phyloP scores from a whole-genome alignment of 2,113 vertebrate species.

The Sander lucioperca region DNA sequence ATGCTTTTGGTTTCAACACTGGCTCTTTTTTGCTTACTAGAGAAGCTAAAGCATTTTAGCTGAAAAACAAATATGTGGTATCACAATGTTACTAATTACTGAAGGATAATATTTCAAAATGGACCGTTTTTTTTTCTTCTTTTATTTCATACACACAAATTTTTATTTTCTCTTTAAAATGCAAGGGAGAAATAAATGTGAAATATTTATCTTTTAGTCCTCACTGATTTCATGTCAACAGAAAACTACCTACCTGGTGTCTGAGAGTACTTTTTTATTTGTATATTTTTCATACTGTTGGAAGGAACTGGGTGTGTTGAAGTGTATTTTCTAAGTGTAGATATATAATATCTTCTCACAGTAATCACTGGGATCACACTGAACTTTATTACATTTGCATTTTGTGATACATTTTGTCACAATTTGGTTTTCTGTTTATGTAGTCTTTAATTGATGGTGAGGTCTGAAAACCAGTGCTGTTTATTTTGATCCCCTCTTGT shows the following conservation, averaged over 20 bases:
- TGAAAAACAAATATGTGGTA: slow-evolving; percentile 61
- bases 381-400: slow-evolving; percentile 64
- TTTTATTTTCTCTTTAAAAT: slow-evolving; percentile 69
- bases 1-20: slow-evolving; percentile 83
- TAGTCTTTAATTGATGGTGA: slow-evolving; percentile 53
- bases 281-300: slow-evolving; percentile 84
- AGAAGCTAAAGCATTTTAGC: slow-evolving; percentile 68
- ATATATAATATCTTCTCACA: slow-evolving; percentile 76
- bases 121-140: slow-evolving; percentile 42
- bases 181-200: slow-evolving; percentile 79
- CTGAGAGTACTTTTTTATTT: slow-evolving; percentile 83
- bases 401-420: slow-evolving; percentile 9
- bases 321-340: slow-evolving; percentile 79
- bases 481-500: slow-evolving; percentile 42
- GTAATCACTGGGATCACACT: slow-evolving; percentile 73
- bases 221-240: slow-evolving; percentile 84
- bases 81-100: slow-evolving; percentile 79
- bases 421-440: slow-evolving; percentile 13
- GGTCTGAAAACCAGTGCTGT: slow-evolving; percentile 33
- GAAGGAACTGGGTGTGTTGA: slow-evolving; percentile 76
- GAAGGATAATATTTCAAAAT: slow-evolving; percentile 77
- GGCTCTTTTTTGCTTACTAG: slow-evolving; percentile 75
- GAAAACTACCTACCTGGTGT: slow-evolving; percentile 84
- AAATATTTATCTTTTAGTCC: slow-evolving; percentile 85
- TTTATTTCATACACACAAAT: slow-evolving; percentile 64